These are phyloP conservation scores for Drosophila suzukii DNA, from an alignment of 1,140 invertebrate species.

Conservation along the genomic window DNA sequence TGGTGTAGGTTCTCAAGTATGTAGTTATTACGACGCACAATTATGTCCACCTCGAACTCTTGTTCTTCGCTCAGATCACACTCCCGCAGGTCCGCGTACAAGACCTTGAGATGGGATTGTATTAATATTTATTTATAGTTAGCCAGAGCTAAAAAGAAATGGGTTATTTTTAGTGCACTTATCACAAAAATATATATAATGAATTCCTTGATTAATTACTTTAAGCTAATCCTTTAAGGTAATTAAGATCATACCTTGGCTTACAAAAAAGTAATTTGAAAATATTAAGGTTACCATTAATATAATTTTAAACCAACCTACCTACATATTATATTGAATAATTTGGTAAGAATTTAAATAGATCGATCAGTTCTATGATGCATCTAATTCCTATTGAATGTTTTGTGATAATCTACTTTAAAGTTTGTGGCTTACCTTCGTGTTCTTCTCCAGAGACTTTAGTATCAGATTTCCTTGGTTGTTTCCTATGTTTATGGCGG, in stretches of 20 bases:
- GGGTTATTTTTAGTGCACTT: too few relatives aligned
- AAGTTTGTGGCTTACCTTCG: constrained; percentile 7
- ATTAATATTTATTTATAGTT: neutral
- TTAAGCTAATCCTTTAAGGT: too few relatives aligned
- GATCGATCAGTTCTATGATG: neutral
- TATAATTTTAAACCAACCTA: too few relatives aligned
- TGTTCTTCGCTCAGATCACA: constrained; percentile 47
- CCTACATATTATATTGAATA: too few relatives aligned
- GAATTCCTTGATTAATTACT: too few relatives aligned
- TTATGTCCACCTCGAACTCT: constrained; percentile 61
- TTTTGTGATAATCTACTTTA: too few relatives aligned
- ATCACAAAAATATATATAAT: too few relatives aligned
- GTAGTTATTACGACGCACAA: constrained; percentile 68
- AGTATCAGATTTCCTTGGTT: constrained; percentile 14
- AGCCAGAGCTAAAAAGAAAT: too few relatives aligned
- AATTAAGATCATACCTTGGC: too few relatives aligned
- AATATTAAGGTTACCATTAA: too few relatives aligned
- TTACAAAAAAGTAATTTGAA: too few relatives aligned
- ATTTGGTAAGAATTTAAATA: neutral
- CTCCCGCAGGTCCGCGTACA: constrained; percentile 55
- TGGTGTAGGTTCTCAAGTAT: constrained; percentile 11
- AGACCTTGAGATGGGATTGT: neutral
- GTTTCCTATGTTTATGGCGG: constrained; percentile 26
- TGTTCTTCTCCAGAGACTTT: constrained; percentile 23
- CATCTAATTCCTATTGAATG: neutral